phyloP scores from a whole-genome alignment of 2,797 vertebrate species.

The Platalea minor region DNA sequence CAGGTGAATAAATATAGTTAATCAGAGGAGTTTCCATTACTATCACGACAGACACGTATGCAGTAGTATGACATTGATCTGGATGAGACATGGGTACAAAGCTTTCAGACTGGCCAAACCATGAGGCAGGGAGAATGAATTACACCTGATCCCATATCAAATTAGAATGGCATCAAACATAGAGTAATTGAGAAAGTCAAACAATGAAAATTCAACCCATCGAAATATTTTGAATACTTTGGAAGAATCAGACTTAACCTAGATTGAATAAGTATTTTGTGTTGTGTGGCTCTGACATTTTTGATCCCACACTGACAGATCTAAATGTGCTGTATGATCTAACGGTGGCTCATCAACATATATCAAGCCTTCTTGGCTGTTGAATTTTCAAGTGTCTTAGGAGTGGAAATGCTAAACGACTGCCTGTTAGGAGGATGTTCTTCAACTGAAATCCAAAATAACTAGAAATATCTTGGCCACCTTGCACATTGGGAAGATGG shows the following conservation, averaged over 20 bases:
- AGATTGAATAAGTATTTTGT: background rate
- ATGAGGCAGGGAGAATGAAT: background rate
- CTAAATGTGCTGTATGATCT: background rate
- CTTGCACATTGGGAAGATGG: background rate
- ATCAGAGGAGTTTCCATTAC: background rate
- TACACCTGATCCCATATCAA: background rate
- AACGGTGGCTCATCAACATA: background rate
- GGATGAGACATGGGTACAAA: background rate
- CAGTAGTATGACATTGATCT: background rate
- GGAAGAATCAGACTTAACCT: background rate
- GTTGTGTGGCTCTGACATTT: background rate
- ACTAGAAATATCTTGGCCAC: background rate
- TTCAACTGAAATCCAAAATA: background rate
- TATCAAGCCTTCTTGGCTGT: background rate
- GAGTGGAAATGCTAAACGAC: background rate
- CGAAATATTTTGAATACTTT: background rate
- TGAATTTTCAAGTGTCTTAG: background rate
- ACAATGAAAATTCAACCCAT: background rate
- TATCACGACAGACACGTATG: background rate
- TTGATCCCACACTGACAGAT: background rate
- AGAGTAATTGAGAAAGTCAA: background rate
- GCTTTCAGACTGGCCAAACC: background rate
- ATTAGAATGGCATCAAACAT: background rate
- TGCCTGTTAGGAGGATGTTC: background rate
- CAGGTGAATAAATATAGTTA: background rate